A percentile compares a stretch with the other conserved stretches of the same genome.
phyloP scores from a whole-genome alignment of 2,797 vertebrate species.

The Erpetoichthys calabaricus region DNA sequence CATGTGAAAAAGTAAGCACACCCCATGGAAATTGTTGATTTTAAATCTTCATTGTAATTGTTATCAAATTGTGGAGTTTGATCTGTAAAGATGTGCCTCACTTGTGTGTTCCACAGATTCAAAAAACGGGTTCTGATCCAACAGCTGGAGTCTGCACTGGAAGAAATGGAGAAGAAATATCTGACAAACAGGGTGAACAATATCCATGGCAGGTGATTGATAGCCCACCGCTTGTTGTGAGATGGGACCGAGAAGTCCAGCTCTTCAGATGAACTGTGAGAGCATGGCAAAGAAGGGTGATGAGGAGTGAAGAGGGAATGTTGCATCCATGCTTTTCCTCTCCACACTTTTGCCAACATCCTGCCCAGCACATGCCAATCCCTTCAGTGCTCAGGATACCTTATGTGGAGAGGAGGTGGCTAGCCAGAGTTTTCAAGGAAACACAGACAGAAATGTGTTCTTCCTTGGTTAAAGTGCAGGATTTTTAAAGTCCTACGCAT shows the following conservation, averaged over 20 bases:
- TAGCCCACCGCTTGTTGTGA: conserved; percentile 12
- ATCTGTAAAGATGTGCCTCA: neutral
- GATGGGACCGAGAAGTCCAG: conserved; percentile 2
- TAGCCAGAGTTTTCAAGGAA: too few relatives aligned
- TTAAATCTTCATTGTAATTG: too few relatives aligned
- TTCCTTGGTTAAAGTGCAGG: too few relatives aligned
- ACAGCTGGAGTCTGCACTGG: conserved; percentile 75
- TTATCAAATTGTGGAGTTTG: too few relatives aligned
- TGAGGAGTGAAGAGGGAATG: neutral
- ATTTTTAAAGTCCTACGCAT: too few relatives aligned
- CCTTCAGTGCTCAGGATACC: conserved; percentile 4
- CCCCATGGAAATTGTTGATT: too few relatives aligned
- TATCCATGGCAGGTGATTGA: conserved; percentile 64
- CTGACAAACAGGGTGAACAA: conserved; percentile 58
- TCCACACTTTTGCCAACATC: conserved; percentile 1
- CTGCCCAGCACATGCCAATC: neutral
- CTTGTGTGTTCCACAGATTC: conserved; percentile 56
- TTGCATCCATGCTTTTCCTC: conserved; percentile 2
- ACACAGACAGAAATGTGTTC: too few relatives aligned
- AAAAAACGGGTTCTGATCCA: conserved; percentile 96
- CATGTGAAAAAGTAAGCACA: too few relatives aligned
- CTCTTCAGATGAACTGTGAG: neutral
- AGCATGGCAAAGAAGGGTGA: neutral
- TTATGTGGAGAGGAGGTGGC: conserved; percentile 16
- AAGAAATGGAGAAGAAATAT: conserved; percentile 60